phyloP scores from a whole-genome alignment of 2,888 invertebrate genomes.

The Lepidochrysops patricia region DNA sequence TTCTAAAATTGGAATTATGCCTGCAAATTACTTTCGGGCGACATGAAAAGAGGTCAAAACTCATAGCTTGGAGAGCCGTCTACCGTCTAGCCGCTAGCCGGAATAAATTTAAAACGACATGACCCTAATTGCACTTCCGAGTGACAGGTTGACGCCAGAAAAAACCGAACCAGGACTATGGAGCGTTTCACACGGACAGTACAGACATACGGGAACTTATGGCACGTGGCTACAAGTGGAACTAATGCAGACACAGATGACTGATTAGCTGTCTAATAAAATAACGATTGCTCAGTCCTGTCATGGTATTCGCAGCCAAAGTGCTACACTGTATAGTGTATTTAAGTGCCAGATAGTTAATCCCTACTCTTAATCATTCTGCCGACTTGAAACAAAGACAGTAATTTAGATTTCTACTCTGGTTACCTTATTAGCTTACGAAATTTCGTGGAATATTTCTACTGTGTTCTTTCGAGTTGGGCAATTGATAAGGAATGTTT shows the following conservation, averaged over 20 bases:
- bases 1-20: not conserved
- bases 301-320: no score
- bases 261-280: no score
- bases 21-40: not conserved
- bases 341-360: not conserved
- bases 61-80: not conserved
- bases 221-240: no score
- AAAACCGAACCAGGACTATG: not conserved
- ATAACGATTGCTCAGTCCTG: no score
- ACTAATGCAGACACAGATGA: no score
- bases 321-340: no score
- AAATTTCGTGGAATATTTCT: not conserved
- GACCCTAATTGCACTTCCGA: not conserved
- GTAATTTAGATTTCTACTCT: no score
- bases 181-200: no score
- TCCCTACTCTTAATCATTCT: not conserved
- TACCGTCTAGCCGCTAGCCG: no score
- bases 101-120: not conserved
- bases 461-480: not conserved
- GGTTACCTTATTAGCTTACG: not conserved
- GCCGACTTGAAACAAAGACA: no score
- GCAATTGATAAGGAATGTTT: not conserved
- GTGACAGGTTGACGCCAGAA: not conserved
- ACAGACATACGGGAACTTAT: no score
- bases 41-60: not conserved